These are phyloP conservation scores for Chydorus sphaericus DNA, from an alignment of 2,888 invertebrate genomes.

Conservation along the genomic window DNA sequence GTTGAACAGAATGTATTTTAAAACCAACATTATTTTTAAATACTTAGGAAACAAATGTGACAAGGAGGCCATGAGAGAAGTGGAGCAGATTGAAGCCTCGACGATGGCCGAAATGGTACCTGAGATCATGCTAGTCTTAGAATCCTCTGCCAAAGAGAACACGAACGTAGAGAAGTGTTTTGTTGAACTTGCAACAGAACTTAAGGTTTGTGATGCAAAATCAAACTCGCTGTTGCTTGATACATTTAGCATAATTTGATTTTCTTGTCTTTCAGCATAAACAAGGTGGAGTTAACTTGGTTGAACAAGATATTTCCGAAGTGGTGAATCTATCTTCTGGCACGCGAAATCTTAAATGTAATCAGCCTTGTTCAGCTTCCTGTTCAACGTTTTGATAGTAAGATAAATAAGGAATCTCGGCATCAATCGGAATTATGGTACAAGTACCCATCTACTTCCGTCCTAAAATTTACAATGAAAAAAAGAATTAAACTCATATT, in stretches of 20 bases:
- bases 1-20: background rate
- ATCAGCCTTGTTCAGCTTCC: too few species aligned
- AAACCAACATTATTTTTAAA: background rate
- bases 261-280: background rate
- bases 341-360: too few species aligned
- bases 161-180: constrained; percentile 82
- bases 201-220: constrained; percentile 45
- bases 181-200: constrained; percentile 65
- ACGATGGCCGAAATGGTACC: constrained; percentile 72
- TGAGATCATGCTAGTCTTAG: constrained; percentile 71
- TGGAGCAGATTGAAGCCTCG: constrained; percentile 72
- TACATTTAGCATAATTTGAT: background rate
- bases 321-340: too few species aligned
- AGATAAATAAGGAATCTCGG: too few species aligned
- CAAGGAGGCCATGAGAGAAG: constrained; percentile 60
- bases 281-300: background rate
- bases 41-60: constrained; percentile 66
- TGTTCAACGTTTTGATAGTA: too few species aligned
- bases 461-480: too few species aligned
- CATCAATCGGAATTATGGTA: too few species aligned
- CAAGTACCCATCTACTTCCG: too few species aligned
- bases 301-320: too few species aligned
- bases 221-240: background rate
- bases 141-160: constrained; percentile 82
- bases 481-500: too few species aligned